Evolutionary conservation across 1,140 invertebrate genomes (phyloP).

Genomic region (Bombus polaris): DNA sequence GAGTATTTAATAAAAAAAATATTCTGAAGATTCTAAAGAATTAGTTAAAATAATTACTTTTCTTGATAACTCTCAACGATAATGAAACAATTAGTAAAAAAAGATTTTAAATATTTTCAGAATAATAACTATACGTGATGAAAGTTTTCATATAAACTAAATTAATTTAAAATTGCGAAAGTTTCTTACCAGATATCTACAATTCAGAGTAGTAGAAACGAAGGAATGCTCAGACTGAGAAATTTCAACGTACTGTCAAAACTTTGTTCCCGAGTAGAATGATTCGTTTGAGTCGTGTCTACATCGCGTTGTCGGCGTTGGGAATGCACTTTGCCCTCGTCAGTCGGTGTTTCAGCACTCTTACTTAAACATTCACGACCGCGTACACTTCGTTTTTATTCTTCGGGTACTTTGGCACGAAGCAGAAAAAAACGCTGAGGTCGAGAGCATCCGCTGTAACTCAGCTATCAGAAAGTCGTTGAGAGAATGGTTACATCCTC

Average conservation of each 20-base stretch:
- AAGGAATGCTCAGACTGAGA: background rate
- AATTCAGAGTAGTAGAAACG: background rate
- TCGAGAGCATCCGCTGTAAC: slow-evolving; percentile 45
- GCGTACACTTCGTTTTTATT: slow-evolving; percentile 52
- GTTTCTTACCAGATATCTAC: background rate
- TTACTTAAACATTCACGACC: slow-evolving; percentile 46
- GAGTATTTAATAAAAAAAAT: background rate
- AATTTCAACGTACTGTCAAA: background rate
- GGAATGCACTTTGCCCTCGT: slow-evolving; percentile 23
- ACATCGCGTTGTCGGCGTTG: slow-evolving; percentile 16
- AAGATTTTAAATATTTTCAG: background rate
- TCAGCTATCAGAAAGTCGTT: slow-evolving; percentile 43
- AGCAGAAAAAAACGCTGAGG: slow-evolving; percentile 45
- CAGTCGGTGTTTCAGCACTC: slow-evolving; percentile 43
- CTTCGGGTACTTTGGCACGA: slow-evolving; percentile 52
- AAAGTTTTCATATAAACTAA: background rate
- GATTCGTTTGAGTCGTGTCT: slow-evolving; percentile 12
- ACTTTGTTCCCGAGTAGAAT: background rate
- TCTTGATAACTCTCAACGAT: too few species aligned
- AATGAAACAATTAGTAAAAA: background rate
- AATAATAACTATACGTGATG: background rate
- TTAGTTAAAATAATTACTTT: background rate
- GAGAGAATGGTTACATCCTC: slow-evolving; percentile 15
- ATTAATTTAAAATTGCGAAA: background rate
- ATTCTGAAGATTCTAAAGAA: background rate